Evolutionary conservation across 2,113 vertebrate genomes (phyloP).

Genomic region (Onychostoma macrolepis): DNA sequence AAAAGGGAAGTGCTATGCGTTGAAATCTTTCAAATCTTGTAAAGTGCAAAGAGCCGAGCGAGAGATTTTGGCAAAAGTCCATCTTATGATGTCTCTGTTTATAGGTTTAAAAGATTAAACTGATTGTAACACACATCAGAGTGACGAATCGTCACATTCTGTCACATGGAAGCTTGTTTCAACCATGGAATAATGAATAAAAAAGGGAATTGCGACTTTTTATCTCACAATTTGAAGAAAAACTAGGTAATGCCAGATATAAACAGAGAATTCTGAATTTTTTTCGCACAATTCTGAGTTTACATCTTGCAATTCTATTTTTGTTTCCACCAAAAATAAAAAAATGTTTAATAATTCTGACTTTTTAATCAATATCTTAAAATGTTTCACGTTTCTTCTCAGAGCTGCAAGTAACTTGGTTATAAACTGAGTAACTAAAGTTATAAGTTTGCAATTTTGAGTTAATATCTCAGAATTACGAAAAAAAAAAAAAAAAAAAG

Average conservation of each 20-base stretch:
- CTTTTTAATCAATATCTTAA: too few relatives aligned
- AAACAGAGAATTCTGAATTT: too few relatives aligned
- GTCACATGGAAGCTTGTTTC: neutral
- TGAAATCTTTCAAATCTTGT: conserved; percentile 23
- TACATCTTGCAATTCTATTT: neutral
- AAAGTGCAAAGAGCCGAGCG: conserved; percentile 42
- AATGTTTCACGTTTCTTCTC: too few relatives aligned
- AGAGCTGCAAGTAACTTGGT: too few relatives aligned
- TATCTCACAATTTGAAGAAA: neutral
- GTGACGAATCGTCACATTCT: neutral
- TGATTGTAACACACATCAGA: neutral
- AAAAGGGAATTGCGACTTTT: neutral
- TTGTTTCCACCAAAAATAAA: too few relatives aligned
- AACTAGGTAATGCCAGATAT: too few relatives aligned
- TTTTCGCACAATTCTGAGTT: neutral
- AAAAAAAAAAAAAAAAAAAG: too few relatives aligned
- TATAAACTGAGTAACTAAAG: too few relatives aligned
- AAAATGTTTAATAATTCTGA: too few relatives aligned
- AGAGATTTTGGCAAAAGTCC: neutral
- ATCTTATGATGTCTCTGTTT: neutral
- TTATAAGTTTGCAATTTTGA: too few relatives aligned
- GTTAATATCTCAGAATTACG: too few relatives aligned
- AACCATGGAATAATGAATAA: neutral
- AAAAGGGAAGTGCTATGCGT: conserved; percentile 40
- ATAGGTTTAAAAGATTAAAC: neutral